These are phyloP conservation scores for Lepidostoma basale DNA, from an alignment of 1,140 invertebrate species.

Conservation along the genomic window DNA sequence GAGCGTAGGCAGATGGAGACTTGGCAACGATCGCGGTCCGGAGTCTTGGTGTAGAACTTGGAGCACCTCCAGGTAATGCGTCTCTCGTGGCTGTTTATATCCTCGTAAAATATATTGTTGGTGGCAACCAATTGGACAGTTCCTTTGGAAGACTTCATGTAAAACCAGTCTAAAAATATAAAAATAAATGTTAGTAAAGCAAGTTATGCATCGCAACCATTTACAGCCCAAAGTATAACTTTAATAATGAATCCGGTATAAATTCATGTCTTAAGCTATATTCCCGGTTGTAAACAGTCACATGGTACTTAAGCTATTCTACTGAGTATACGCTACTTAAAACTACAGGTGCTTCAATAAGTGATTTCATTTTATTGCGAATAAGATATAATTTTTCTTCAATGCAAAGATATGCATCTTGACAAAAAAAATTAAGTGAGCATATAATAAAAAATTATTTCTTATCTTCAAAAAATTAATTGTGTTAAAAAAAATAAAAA, in stretches of 20 bases:
- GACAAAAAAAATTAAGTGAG: no score
- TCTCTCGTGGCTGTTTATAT: constrained; percentile 56
- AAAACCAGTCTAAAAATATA: constrained; percentile 57
- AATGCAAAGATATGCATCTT: no score
- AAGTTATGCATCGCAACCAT: background rate
- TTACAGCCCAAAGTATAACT: background rate
- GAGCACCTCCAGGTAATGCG: constrained; percentile 59
- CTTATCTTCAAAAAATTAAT: no score
- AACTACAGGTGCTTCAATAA: no score
- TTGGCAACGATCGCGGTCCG: constrained; percentile 51
- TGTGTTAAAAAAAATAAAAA: no score
- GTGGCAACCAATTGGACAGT: constrained; percentile 57
- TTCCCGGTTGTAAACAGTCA: no score
- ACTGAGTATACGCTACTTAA: no score
- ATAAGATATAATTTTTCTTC: no score
- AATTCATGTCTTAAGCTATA: no score
- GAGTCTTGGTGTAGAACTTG: constrained; percentile 57
- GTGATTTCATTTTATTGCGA: no score
- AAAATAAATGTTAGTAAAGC: background rate
- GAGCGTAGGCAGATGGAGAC: constrained; percentile 57
- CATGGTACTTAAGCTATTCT: no score
- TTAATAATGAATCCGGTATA: background rate
- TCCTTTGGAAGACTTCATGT: constrained; percentile 57
- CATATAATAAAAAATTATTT: no score
- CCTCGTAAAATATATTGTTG: constrained; percentile 60